Conservation (phyloP, 2,888 invertebrate species). For the Ectropis crepuscularia region DNA sequence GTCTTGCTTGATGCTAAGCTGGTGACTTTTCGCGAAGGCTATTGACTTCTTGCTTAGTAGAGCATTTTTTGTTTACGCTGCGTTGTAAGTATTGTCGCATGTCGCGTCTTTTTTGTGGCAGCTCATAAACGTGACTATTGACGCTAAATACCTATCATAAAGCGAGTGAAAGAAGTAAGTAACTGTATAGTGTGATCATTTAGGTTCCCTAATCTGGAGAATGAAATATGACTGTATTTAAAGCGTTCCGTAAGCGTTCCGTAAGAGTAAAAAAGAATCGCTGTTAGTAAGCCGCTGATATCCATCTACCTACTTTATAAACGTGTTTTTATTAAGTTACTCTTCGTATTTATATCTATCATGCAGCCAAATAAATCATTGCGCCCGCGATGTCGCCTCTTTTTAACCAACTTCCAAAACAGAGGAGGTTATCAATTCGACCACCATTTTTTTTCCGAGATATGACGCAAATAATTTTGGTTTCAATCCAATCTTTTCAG, state of each 20-base stretch:
- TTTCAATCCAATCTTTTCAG: no score
- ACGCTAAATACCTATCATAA: not conserved
- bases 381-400: no score
- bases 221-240: not conserved
- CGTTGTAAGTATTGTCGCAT: not conserved
- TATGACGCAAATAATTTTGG: no score
- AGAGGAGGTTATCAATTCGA: no score
- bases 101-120: constrained; percentile 1
- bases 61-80: not conserved
- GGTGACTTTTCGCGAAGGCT: not conserved
- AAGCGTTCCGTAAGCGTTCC: not conserved
- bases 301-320: no score
- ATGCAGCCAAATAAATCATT: no score
- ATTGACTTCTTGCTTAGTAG: constrained; percentile 4
- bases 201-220: constrained; percentile 1
- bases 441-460: no score
- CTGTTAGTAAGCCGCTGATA: no score
- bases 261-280: no score
- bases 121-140: constrained; percentile 6
- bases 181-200: not conserved
- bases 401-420: no score
- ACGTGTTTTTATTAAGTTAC: no score
- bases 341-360: no score
- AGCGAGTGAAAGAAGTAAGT: not conserved
- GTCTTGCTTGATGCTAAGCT: not conserved